Conservation (phyloP, 2,113 vertebrate species). For the Notiomystis cincta region DNA sequence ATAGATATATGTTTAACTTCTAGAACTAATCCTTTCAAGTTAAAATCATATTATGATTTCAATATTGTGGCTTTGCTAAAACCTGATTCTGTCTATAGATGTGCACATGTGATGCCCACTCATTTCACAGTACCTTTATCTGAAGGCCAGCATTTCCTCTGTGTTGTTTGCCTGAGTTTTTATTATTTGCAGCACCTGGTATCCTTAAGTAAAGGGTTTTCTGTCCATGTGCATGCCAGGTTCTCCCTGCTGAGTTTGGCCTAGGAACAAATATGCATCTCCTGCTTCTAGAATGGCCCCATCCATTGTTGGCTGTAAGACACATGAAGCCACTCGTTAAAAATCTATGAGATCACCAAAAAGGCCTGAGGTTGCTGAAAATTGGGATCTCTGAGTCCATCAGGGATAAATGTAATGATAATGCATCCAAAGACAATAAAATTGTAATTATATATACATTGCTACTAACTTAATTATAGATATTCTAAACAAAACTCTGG, state of each 20-base stretch:
- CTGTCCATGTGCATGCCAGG: not conserved
- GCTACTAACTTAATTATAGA: not conserved
- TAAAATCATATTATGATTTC: not conserved
- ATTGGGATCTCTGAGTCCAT: not conserved
- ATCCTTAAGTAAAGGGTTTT: not conserved
- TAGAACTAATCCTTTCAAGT: not conserved
- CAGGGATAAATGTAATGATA: not conserved
- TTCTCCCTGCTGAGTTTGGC: not conserved
- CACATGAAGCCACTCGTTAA: not conserved
- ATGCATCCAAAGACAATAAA: not conserved
- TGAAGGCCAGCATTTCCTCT: not conserved
- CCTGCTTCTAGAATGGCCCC: not conserved
- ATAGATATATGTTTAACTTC: constrained; percentile 6
- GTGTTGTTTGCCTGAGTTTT: not conserved
- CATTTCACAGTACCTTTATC: not conserved
- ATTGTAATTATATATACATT: not conserved
- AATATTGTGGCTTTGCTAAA: not conserved
- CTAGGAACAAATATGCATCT: not conserved
- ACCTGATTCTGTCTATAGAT: not conserved
- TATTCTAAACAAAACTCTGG: not conserved
- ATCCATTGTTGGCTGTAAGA: not conserved
- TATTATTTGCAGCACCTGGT: not conserved
- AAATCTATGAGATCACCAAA: not conserved
- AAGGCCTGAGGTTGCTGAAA: not conserved
- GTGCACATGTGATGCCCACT: not conserved